Evolutionary conservation across 2,888 invertebrate species (phyloP).

Genomic region (Agriopis marginaria): DNA sequence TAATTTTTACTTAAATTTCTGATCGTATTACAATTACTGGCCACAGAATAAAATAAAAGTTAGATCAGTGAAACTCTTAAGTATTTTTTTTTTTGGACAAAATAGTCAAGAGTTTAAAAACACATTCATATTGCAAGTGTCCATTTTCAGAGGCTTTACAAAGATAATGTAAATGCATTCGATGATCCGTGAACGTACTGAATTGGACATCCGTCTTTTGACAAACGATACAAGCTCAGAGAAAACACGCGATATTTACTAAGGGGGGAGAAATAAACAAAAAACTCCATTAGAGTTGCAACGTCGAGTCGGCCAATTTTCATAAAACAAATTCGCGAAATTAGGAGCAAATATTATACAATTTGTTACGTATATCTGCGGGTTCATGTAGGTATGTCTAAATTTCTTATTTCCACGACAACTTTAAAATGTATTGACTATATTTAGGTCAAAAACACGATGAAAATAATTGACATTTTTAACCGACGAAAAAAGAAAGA

Average conservation of each 20-base stretch:
- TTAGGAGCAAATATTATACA: too few species aligned
- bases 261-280: constrained; percentile 23
- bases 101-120: neutral
- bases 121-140: neutral
- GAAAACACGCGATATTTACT: constrained; percentile 10
- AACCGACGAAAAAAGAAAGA: too few species aligned
- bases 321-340: too few species aligned
- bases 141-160: constrained; percentile 12
- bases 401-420: too few species aligned
- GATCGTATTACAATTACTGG: neutral
- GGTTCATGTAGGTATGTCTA: too few species aligned
- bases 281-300: constrained; percentile 18
- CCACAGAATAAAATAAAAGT: neutral
- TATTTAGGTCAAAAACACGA: too few species aligned
- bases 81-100: neutral
- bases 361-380: too few species aligned
- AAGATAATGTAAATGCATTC: constrained; percentile 28
- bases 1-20: too few species aligned
- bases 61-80: too few species aligned
- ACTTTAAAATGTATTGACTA: too few species aligned
- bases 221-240: constrained; percentile 24
- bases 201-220: constrained; percentile 25
- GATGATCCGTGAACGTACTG: constrained; percentile 23
- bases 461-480: too few species aligned
- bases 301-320: neutral